Base-by-base conservation (phyloP, 2,888 invertebrate genomes). In the Agriotes lineatus region DNA sequence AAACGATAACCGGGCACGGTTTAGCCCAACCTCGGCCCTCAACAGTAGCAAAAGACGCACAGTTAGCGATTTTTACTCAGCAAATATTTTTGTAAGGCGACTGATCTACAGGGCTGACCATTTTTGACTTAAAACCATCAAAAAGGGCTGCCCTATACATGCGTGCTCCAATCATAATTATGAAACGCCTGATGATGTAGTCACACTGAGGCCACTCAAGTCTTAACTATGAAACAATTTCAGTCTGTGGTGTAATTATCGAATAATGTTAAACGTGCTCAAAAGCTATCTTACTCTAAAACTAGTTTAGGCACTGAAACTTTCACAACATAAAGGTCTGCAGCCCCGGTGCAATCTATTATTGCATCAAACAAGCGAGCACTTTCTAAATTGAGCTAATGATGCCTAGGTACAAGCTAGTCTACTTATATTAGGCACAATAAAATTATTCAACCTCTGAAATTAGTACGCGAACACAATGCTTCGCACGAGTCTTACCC, bases 261-360 rank as follows among this genome's bases (percentile, higher is more conserved):
- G 30, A 59, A 58, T 58, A 59, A 48, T 35, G 39, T 59, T 42
- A 72, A 76, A 71, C 25, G 72, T 74, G 76, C 76, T 74, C 72
- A 69, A 74, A 67, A 75, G 76, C 75, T 74, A 74, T 71, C 72
- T n/a, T 63, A 18, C 35, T n/a, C 67, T 67, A 63, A 76, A 78
- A 78, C 76, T 78, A 79, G 33, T 76, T 74, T 78, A 80, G 80
- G 80, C 80, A 80, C 79, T 80, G 79, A 79, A 75, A 77, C 76
- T 75, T 78, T 76, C 73, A 75, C 75, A 72, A 75, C 71, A 70
- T 73, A 75, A 63, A 65, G 37, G 52, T 67, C 48, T 62, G 62
- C 62, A 58, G 67, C 42, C 58, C 62, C 35, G 35, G 60, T 58
- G 50, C 62, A 50, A 56, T 30, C 54, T 37, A 65, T 74, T 75